Evolutionary conservation across 2,113 vertebrate genomes (phyloP).

Genomic region (Dendropsophus ebraccatus): DNA sequence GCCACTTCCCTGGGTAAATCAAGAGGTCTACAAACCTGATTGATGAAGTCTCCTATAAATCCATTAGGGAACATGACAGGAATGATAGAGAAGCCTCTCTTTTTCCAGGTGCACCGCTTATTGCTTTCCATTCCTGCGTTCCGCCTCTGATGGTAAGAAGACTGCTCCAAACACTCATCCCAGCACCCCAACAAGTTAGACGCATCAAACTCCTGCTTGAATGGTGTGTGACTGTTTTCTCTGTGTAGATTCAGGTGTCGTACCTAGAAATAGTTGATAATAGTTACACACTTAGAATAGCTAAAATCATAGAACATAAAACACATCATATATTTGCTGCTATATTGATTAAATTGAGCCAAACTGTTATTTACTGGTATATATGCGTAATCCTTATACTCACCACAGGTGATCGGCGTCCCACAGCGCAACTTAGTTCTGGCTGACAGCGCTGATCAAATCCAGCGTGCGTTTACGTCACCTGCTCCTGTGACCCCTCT

Average conservation of each 20-base stretch:
- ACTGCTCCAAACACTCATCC: constrained; percentile 79
- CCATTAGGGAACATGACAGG: constrained; percentile 85
- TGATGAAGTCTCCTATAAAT: constrained; percentile 67
- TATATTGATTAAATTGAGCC: too few relatives aligned
- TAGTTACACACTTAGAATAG: not conserved
- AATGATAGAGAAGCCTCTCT: constrained; percentile 83
- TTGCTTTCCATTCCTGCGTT: constrained; percentile 75
- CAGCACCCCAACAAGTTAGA: constrained; percentile 80
- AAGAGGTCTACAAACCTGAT: constrained; percentile 78
- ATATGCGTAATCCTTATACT: too few relatives aligned
- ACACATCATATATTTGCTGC: not conserved
- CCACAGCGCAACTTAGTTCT: too few relatives aligned
- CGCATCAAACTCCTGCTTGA: constrained; percentile 77
- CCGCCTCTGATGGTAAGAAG: constrained; percentile 70
- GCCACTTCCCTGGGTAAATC: not conserved
- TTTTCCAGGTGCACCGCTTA: constrained; percentile 82
- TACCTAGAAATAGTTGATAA: constrained; percentile 70
- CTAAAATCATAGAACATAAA: not conserved
- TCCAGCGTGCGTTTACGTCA: too few relatives aligned
- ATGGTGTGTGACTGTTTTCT: constrained; percentile 75
- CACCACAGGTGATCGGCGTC: too few relatives aligned
- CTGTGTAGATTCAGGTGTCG: constrained; percentile 84
- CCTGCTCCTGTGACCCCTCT: too few relatives aligned
- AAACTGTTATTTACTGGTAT: too few relatives aligned
- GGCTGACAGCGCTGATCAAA: too few relatives aligned